Evolutionary conservation across 2,888 invertebrate genomes (phyloP).

Genomic region (Lepidochrysops patricia): DNA sequence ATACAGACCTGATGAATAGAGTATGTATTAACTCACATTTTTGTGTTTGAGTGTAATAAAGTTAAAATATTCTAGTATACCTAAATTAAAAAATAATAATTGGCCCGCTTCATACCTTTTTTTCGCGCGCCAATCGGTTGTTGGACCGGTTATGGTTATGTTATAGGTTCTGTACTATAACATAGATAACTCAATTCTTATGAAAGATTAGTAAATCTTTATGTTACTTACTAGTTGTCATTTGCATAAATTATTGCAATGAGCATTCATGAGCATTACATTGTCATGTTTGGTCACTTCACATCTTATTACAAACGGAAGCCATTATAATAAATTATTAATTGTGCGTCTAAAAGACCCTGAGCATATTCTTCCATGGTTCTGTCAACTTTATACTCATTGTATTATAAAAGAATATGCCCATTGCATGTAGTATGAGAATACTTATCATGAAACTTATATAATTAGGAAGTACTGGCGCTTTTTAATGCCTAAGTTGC

Average conservation of each 20-base stretch:
- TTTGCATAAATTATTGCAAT: not conserved
- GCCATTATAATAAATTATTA: not conserved
- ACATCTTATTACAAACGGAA: constrained; percentile 8
- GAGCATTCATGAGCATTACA: constrained; percentile 11
- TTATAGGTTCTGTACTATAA: not conserved
- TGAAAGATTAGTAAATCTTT: not conserved
- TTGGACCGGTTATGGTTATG: too few relatives aligned
- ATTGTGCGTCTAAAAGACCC: not conserved
- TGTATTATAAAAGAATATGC: not conserved
- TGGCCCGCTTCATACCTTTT: too few relatives aligned
- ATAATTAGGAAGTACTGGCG: not conserved
- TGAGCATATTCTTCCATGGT: not conserved
- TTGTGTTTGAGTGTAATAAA: too few relatives aligned
- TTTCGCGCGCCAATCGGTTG: too few relatives aligned
- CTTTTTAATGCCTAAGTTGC: not conserved
- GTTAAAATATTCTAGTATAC: too few relatives aligned
- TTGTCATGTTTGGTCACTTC: constrained; percentile 7
- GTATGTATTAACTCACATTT: too few relatives aligned
- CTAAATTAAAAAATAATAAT: too few relatives aligned
- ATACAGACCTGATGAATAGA: too few relatives aligned
- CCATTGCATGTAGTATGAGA: too few relatives aligned
- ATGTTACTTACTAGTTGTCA: not conserved
- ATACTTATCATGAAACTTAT: not conserved
- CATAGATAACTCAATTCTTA: not conserved
- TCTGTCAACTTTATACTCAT: too few relatives aligned